Evolutionary conservation across 35 echinoderm and acorn worm genomes (phyloP).

Genomic region (Antedon bifida): DNA sequence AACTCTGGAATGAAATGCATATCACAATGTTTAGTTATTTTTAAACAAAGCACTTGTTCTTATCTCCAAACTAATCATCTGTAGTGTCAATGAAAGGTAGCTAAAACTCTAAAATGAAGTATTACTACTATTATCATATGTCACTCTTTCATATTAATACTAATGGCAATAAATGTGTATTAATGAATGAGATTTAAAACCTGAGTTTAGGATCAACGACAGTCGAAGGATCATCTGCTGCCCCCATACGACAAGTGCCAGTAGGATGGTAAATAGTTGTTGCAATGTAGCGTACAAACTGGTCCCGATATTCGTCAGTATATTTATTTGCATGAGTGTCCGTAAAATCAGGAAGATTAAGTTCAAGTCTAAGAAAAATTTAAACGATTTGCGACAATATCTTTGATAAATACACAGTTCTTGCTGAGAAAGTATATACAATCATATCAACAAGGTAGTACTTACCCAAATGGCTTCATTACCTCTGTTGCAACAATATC

Average conservation of each 20-base stretch:
- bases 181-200: too few relatives aligned
- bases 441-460: not conserved
- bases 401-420: not conserved
- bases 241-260: conserved; percentile 9
- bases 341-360: not conserved
- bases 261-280: conserved; percentile 9
- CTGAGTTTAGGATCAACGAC: not conserved
- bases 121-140: not conserved
- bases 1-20: conserved; percentile 1
- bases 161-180: too few relatives aligned
- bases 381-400: not conserved
- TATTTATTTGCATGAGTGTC: not conserved
- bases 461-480: not conserved
- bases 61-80: too few relatives aligned
- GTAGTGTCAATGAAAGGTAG: too few relatives aligned
- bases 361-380: not conserved
- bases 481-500: not conserved
- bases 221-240: not conserved
- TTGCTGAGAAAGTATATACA: not conserved
- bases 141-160: not conserved
- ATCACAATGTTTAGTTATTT: too few relatives aligned
- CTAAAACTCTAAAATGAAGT: too few relatives aligned
- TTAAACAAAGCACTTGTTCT: too few relatives aligned
- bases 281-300: not conserved
- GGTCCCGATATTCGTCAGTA: conserved; percentile 3